Evolutionary conservation across 2,888 invertebrate species (phyloP), one percentile per base, ranked within the genome.

Genomic region (Mallateleia sp.): DNA sequence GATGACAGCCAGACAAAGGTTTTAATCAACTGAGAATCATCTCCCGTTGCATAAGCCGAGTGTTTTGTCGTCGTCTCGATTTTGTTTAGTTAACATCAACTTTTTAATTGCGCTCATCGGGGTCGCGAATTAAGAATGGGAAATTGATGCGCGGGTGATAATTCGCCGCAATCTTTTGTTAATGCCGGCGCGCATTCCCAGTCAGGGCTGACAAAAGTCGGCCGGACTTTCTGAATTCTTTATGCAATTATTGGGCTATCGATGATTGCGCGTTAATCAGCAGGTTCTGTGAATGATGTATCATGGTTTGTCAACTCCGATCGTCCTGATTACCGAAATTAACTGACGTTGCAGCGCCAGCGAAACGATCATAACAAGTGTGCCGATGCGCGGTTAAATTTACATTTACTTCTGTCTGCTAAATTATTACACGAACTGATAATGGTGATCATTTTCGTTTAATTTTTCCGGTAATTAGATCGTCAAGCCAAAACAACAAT

Each of bases 21-120:
- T 45, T 45, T 71, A 71, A 79, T 79, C 71, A 64, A 80, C 71
- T 64, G 62, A 54, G 69, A 79, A 67, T 69, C 45, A 79, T 71
- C 69, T n/a, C 14, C 25, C 7, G 9, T 54, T 54, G 54, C 54
- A n/a, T 8, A 54, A 25, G 15, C 15, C 54, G 28, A 1, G 15
- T 25, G 54, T 9, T 78, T 54, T 28, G 52, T 34, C 24, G 32
- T 45, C 52, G 18, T 11, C 32, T 18, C 25, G 14, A 60, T 38
- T 71, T 50, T 45, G 54, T 69, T 79, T 34, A 52, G 20, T 60
- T 67, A 15, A 7, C n/a, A 42, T 42, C 28, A 25, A 47, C 32
- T 45, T 32, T 66, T 77, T 66, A 20, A 54, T 32, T 64, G 18
- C 47, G 15, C 52, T 47, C 47, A 22, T 47, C 20, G 22, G 20